Conservation (phyloP, 2,113 vertebrate genomes). For the Nothobranchius kuhntae region DNA sequence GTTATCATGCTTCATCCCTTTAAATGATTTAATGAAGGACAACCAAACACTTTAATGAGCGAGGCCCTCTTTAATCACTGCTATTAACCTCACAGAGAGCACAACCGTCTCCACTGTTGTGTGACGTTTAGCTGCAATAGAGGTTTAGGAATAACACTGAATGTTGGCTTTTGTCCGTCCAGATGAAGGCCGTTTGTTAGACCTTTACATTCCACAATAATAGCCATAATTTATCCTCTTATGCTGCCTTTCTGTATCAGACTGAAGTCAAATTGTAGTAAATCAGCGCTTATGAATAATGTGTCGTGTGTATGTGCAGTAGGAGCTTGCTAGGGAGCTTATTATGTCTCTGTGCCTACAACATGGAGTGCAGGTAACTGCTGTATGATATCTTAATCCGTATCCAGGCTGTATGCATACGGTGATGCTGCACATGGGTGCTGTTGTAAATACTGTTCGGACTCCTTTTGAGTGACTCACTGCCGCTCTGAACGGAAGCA, state of each 20-base stretch:
- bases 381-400: slow-evolving; percentile 52
- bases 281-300: slow-evolving; percentile 31
- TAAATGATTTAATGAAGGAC: slow-evolving; percentile 15
- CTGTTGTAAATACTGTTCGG: slow-evolving; percentile 67
- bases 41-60: background rate
- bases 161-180: slow-evolving; percentile 21
- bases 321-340: slow-evolving; percentile 34
- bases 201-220: slow-evolving; percentile 53
- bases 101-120: slow-evolving; percentile 14
- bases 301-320: slow-evolving; percentile 41
- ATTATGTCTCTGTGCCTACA: slow-evolving; percentile 22
- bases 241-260: slow-evolving; percentile 48
- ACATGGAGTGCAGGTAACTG: slow-evolving; percentile 23
- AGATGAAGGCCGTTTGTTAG: slow-evolving; percentile 31
- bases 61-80: slow-evolving; percentile 23
- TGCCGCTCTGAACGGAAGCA: slow-evolving; percentile 63
- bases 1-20: slow-evolving; percentile 38
- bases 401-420: slow-evolving; percentile 54
- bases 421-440: slow-evolving; percentile 63
- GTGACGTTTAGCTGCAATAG: slow-evolving; percentile 39
- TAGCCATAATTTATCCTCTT: slow-evolving; percentile 29
- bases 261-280: slow-evolving; percentile 13
- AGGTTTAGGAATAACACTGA: slow-evolving; percentile 32
- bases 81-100: slow-evolving; percentile 11
- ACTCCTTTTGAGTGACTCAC: slow-evolving; percentile 27